Percentiles rank a stretch among this genome's conserved stretches.
Conservation (phyloP, 2,797 vertebrate species). For the Erethizon dorsatum region DNA sequence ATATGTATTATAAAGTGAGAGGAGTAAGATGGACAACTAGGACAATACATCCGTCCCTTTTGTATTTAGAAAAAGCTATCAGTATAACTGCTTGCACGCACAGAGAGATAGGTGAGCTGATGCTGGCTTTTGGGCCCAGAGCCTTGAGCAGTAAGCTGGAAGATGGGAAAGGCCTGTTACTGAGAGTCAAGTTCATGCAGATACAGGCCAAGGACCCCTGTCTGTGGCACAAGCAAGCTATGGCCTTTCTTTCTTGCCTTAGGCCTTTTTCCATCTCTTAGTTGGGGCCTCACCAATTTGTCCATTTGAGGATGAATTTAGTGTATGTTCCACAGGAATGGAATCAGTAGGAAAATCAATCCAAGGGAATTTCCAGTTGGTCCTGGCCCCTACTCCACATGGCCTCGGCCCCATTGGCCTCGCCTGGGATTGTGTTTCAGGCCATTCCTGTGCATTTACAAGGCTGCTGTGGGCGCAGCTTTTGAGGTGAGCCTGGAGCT, state of each 20-base stretch:
- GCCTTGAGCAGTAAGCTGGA: not conserved
- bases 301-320: slow-evolving; percentile 87
- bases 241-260: slow-evolving; percentile 82
- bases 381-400: slow-evolving; percentile 76
- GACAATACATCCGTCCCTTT: not conserved
- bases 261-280: slow-evolving; percentile 63
- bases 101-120: not conserved
- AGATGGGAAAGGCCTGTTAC: not conserved
- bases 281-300: slow-evolving; percentile 79
- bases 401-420: slow-evolving; percentile 62
- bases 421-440: slow-evolving; percentile 69
- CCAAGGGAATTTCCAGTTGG: slow-evolving; percentile 83
- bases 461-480: slow-evolving; percentile 75
- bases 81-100: not conserved
- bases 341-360: slow-evolving; percentile 87
- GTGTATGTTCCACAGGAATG: slow-evolving; percentile 84
- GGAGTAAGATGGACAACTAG: not conserved
- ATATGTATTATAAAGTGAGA: not conserved
- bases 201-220: not conserved
- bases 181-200: not conserved
- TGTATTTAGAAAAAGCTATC: not conserved
- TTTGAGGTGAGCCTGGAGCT: slow-evolving; percentile 74
- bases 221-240: not conserved
- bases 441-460: slow-evolving; percentile 50
- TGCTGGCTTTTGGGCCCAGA: not conserved